Conservation (phyloP, 1,140 invertebrate species). For the Teleogryllus occipitalis region DNA sequence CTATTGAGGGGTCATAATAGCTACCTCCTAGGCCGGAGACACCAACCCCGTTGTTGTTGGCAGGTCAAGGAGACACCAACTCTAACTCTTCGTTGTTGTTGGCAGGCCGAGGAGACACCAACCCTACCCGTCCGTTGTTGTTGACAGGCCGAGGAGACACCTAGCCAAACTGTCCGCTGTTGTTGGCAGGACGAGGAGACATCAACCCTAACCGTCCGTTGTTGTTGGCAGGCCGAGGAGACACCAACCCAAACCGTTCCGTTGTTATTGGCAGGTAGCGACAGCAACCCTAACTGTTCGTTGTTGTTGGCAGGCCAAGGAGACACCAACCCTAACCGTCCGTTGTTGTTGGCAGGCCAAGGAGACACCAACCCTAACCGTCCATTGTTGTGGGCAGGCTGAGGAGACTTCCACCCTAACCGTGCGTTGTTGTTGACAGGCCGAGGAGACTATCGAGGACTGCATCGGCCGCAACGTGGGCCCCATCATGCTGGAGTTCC, state of each 20-base stretch:
- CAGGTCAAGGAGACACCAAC: neutral
- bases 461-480: constrained; percentile 32
- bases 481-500: constrained; percentile 3
- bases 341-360: neutral
- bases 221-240: no score
- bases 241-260: neutral
- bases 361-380: neutral
- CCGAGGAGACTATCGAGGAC: constrained; percentile 33
- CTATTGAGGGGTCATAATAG: no score
- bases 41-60: neutral
- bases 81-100: neutral
- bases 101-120: neutral
- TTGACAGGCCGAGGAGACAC: constrained; percentile 30
- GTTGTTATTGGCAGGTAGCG: neutral
- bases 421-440: constrained; percentile 21
- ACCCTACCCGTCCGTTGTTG: neutral
- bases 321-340: neutral
- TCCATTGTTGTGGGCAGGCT: neutral
- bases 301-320: neutral
- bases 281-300: neutral
- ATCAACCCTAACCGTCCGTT: no score
- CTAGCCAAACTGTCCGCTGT: no score
- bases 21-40: no score
- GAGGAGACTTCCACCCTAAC: neutral
- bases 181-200: no score